Percentiles rank a stretch among this genome's conserved stretches.
Evolutionary conservation across 1,140 invertebrate species (phyloP).

Genomic region (Lasioglossum baleicum): DNA sequence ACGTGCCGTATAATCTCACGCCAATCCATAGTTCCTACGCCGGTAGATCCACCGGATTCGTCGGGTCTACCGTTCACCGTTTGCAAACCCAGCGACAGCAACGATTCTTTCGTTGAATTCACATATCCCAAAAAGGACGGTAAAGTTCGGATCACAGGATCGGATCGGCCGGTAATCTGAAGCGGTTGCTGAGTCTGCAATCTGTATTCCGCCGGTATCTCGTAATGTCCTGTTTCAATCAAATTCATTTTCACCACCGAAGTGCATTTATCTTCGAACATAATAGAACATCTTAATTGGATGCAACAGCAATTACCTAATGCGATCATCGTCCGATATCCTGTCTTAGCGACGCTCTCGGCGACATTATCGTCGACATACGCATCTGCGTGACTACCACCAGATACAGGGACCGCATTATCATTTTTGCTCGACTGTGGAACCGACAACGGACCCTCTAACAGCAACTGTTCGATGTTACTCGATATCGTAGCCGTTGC

Average conservation of each 20-base stretch:
- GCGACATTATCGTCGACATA: slow-evolving; percentile 35
- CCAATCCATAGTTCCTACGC: slow-evolving; percentile 46
- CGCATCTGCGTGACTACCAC: slow-evolving; percentile 58
- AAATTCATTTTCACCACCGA: background rate
- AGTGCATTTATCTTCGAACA: background rate
- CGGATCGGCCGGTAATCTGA: slow-evolving; percentile 81
- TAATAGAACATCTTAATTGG: background rate
- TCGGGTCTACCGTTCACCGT: slow-evolving; percentile 8
- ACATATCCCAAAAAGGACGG: slow-evolving; percentile 27
- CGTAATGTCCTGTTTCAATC: slow-evolving; percentile 85
- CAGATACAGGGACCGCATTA: slow-evolving; percentile 57
- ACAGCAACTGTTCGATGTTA: slow-evolving; percentile 82
- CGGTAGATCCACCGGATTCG: background rate
- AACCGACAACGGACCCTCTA: slow-evolving; percentile 84
- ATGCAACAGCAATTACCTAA: slow-evolving; percentile 65
- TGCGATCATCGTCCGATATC: slow-evolving; percentile 67
- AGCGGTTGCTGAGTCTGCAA: slow-evolving; percentile 77
- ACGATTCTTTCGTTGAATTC: slow-evolving; percentile 58
- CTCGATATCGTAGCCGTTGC: slow-evolving; percentile 87
- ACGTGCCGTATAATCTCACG: slow-evolving; percentile 46
- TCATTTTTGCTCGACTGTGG: slow-evolving; percentile 69
- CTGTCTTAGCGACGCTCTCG: slow-evolving; percentile 50
- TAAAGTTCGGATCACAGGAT: slow-evolving; percentile 73
- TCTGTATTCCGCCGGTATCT: slow-evolving; percentile 82
- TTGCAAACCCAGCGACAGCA: slow-evolving; percentile 49